Conservation (phyloP, 2,888 invertebrate genomes). For the Timema cristinae region DNA sequence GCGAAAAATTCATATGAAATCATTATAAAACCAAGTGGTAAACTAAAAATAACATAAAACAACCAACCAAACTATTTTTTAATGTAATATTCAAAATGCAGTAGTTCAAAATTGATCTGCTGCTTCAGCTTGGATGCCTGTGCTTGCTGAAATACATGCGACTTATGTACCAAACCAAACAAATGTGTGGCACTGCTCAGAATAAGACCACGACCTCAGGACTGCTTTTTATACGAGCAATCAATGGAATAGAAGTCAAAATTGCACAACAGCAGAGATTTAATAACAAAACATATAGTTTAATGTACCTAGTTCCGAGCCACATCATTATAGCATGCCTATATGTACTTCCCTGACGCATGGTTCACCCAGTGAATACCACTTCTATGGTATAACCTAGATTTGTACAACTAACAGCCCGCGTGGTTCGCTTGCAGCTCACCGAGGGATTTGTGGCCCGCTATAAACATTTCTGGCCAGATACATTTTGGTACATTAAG, state of each 20-base stretch:
- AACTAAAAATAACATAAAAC: neutral
- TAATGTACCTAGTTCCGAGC: neutral
- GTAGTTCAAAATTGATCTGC: slow-evolving; percentile 18
- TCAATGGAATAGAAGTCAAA: slow-evolving; percentile 6
- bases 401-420: too few relatives aligned
- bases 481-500: too few relatives aligned
- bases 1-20: neutral
- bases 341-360: too few relatives aligned
- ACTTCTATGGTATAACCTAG: too few relatives aligned
- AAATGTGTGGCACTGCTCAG: slow-evolving; percentile 20
- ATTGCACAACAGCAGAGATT: neutral
- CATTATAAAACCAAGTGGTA: neutral
- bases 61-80: neutral
- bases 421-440: too few relatives aligned
- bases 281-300: neutral
- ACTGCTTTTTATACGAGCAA: neutral
- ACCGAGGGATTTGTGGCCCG: too few relatives aligned
- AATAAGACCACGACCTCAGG: neutral
- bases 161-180: slow-evolving; percentile 16
- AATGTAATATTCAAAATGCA: slow-evolving; percentile 10
- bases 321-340: too few relatives aligned
- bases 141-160: slow-evolving; percentile 26
- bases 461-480: too few relatives aligned
- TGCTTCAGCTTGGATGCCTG: slow-evolving; percentile 24
- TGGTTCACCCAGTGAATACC: too few relatives aligned